Percentiles rank a stretch among this genome's conserved stretches.
phyloP scores from a whole-genome alignment of 2,797 vertebrate species.

The Microctenopoma lineatum region DNA sequence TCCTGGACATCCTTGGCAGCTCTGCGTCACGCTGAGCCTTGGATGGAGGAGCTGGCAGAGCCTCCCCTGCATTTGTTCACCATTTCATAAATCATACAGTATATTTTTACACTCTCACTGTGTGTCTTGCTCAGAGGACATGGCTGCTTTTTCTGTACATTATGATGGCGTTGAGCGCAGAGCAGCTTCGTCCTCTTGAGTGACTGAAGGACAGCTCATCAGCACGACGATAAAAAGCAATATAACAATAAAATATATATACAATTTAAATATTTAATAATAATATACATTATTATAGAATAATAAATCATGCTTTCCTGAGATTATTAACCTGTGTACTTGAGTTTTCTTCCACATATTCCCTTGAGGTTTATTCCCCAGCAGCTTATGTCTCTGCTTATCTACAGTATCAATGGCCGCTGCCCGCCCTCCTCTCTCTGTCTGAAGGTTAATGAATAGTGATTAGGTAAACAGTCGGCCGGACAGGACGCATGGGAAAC shows the following conservation, averaged over 20 bases:
- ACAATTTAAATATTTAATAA: too few species aligned
- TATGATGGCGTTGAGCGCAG: constrained; percentile 3
- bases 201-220: constrained; percentile 43
- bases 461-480: constrained; percentile 47
- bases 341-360: neutral
- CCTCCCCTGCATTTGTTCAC: constrained; percentile 23
- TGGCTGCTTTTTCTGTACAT: constrained; percentile 10
- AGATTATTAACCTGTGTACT: neutral
- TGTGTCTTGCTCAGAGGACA: constrained; percentile 9
- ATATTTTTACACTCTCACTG: constrained; percentile 20
- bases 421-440: constrained; percentile 1
- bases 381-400: constrained; percentile 26
- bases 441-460: constrained; percentile 62
- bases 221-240: constrained; percentile 8
- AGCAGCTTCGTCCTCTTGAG: constrained; percentile 5
- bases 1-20: constrained; percentile 20
- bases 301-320: neutral
- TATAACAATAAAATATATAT: too few species aligned
- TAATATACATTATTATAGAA: too few species aligned
- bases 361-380: neutral
- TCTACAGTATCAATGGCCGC: constrained; percentile 41
- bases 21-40: constrained; percentile 26
- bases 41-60: constrained; percentile 24
- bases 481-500: constrained; percentile 5
- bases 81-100: constrained; percentile 33